Evolutionary conservation across 2,797 vertebrate genomes (phyloP).

Genomic region (Hylomyscus alleni): DNA sequence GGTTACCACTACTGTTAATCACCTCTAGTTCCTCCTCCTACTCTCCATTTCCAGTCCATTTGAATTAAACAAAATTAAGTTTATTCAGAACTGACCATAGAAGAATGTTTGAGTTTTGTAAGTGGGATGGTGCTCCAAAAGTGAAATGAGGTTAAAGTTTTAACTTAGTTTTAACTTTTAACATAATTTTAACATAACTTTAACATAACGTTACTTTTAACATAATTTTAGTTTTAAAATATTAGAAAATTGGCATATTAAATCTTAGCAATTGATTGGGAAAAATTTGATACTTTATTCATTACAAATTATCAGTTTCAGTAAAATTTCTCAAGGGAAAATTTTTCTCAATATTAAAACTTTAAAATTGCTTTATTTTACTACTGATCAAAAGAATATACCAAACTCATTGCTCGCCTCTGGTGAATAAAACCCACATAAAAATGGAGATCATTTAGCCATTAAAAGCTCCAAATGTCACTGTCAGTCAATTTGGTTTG

Average conservation of each 20-base stretch:
- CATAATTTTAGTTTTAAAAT: not conserved
- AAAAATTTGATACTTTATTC: not conserved
- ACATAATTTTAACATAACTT: too few species aligned
- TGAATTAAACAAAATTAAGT: slow-evolving; percentile 48
- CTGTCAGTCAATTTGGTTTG: not conserved
- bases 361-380: not conserved
- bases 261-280: not conserved
- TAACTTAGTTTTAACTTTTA: too few species aligned
- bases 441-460: not conserved
- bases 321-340: not conserved
- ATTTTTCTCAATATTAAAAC: not conserved
- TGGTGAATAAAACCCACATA: not conserved
- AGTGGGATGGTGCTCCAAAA: not conserved
- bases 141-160: not conserved
- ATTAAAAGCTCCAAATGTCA: not conserved
- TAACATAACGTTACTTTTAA: too few species aligned
- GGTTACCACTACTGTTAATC: slow-evolving; percentile 14
- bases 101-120: slow-evolving; percentile 14
- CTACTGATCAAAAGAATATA: not conserved
- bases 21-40: not conserved
- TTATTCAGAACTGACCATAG: not conserved
- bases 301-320: not conserved
- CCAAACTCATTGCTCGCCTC: not conserved
- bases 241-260: not conserved
- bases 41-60: slow-evolving; percentile 20